A percentile compares a stretch with the other conserved stretches of the same genome.
phyloP scores from a whole-genome alignment of 2,797 vertebrate species.

The Lepilemur septentrionalis region DNA sequence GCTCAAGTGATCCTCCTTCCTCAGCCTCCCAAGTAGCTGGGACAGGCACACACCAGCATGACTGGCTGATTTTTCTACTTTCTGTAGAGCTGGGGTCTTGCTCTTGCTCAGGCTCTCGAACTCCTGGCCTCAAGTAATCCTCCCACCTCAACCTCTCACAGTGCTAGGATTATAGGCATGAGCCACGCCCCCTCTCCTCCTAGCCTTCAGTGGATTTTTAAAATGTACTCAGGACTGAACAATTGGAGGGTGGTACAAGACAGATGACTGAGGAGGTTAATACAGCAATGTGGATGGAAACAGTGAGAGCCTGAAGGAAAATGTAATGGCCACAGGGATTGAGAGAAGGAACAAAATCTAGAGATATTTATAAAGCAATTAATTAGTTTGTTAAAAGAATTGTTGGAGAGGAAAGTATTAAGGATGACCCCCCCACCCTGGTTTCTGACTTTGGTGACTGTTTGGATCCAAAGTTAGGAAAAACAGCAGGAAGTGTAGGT shows the following conservation, averaged over 20 bases:
- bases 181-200: too few relatives aligned
- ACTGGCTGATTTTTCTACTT: too few relatives aligned
- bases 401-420: not conserved
- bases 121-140: not conserved
- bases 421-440: not conserved
- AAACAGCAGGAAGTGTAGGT: not conserved
- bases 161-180: too few relatives aligned
- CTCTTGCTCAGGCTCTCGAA: not conserved
- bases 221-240: not conserved
- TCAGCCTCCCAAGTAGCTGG: not conserved
- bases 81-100: too few relatives aligned
- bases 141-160: too few relatives aligned
- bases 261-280: not conserved
- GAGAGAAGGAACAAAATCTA: not conserved
- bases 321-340: not conserved
- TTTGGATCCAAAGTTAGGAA: not conserved
- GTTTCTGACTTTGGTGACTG: not conserved
- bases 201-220: not conserved
- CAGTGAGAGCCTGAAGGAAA: not conserved
- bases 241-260: not conserved
- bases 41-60: too few relatives aligned
- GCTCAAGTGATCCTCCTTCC: not conserved
- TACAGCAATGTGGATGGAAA: not conserved
- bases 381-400: not conserved
- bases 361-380: not conserved